These are phyloP conservation scores for Delphinapterus leucas DNA, from an alignment of 2,113 vertebrate species.

Conservation along the genomic window DNA sequence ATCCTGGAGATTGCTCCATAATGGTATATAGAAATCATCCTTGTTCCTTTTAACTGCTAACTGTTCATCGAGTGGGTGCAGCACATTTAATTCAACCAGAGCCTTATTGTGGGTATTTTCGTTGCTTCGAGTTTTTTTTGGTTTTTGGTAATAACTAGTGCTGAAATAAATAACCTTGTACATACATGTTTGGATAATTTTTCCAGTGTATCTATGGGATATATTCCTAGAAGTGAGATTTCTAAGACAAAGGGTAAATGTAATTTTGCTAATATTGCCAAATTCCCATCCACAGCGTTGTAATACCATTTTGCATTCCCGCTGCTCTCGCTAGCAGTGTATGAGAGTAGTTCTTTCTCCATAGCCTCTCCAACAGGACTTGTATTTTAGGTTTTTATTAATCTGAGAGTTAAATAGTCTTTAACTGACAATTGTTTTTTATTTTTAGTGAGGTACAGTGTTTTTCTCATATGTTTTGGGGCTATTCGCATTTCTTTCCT, in stretches of 20 bases:
- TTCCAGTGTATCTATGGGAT: neutral
- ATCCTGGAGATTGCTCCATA: too few species aligned
- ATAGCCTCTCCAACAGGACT: neutral
- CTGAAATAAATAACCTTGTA: neutral
- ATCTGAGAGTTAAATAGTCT: neutral
- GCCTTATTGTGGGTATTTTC: too few species aligned
- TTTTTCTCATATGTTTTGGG: neutral
- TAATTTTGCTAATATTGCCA: neutral
- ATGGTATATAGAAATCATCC: too few species aligned
- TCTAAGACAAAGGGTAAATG: neutral
- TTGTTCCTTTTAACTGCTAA: too few species aligned
- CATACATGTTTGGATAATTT: neutral
- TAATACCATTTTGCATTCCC: neutral
- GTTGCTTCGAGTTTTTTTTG: neutral
- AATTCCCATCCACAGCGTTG: neutral
- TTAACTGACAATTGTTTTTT: neutral
- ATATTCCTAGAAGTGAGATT: neutral
- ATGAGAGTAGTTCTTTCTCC: neutral
- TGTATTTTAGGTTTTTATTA: neutral
- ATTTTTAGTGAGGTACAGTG: neutral
- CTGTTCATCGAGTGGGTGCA: too few species aligned
- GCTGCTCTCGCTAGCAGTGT: neutral
- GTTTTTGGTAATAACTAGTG: neutral
- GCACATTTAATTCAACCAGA: too few species aligned
- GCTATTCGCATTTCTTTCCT: neutral